A percentile compares a stretch with the other conserved stretches of the same genome.
These are phyloP conservation scores for Geodia barretti DNA, from an alignment of 37 sponge, comb jelly and placozoan genomes.

Conservation along the genomic window DNA sequence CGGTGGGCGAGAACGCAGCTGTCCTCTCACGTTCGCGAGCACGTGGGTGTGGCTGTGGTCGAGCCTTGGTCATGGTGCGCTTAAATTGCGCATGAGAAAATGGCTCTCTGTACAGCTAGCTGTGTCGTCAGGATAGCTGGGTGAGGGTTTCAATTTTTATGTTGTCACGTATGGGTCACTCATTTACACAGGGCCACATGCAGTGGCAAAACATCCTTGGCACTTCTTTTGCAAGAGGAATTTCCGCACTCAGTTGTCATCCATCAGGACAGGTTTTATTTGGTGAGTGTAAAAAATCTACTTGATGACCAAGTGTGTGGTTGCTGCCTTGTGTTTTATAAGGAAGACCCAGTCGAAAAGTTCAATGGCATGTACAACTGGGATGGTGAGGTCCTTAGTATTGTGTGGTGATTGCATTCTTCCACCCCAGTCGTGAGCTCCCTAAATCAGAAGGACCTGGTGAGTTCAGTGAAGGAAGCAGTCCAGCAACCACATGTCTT, in stretches of 20 bases:
- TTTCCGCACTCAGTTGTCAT: constrained; percentile 28
- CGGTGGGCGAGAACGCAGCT: too few relatives aligned
- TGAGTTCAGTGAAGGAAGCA: background rate
- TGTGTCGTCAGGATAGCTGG: background rate
- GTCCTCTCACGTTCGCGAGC: too few relatives aligned
- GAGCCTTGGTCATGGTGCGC: too few relatives aligned
- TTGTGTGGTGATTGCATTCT: too few relatives aligned
- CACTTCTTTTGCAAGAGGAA: constrained; percentile 14
- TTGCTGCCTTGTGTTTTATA: too few relatives aligned
- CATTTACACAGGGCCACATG: constrained; percentile 40
- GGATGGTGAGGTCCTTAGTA: constrained; percentile 38
- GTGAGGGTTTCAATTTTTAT: background rate
- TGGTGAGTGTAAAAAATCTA: too few relatives aligned
- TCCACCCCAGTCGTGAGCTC: constrained; percentile 30
- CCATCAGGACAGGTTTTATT: constrained; percentile 72
- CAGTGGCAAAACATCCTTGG: constrained; percentile 65
- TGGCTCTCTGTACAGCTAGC: background rate
- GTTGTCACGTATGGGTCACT: background rate
- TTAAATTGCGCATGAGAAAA: background rate
- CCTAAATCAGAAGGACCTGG: constrained; percentile 17
- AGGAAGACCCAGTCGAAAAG: too few relatives aligned
- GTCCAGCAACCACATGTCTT: background rate
- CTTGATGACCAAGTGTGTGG: too few relatives aligned
- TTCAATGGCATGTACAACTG: constrained; percentile 3
- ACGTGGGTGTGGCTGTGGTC: too few relatives aligned